Base-by-base conservation (phyloP, 2,797 vertebrate species). In the Buphagus erythrorhynchus region DNA sequence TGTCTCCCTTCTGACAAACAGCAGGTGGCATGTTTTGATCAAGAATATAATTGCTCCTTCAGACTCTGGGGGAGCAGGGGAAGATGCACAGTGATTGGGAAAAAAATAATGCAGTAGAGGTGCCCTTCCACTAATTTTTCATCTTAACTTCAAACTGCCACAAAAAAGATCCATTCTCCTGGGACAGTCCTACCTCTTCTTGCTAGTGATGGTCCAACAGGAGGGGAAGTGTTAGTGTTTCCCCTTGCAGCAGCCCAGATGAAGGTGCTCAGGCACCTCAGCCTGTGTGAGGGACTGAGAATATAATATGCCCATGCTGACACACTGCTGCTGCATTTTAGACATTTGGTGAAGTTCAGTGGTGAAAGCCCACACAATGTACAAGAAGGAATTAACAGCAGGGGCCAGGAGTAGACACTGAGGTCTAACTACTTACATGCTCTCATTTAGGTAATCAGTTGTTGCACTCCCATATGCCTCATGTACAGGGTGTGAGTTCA, bases 21-120 rank as follows among this genome's bases (percentile, higher is more conserved):
- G 95, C 58, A 93, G 95, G 86, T 87, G 95, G 92, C 95, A 94
- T 13, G 25, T 95, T 93, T 67, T 65, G 88, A 92, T 89, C 86
- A 85, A n/a, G 49, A 85, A 95, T 85, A 6, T 29, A 76, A 38
- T 48, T 43, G 15, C 17, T 92, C 25, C 40, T 16, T 58, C 36
- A 43, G 55, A 16, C 25, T 59, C n/a, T 16, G 35, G 14, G 4
- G 16, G 4, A 5, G 4, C 16, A 46, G 9, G 7, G 18, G 20
- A 71, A 76, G 38, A n/a, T 40, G 25, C 38, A 36, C 8, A 20
- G 38, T 33, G 19, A 33, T 0, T 54, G 42, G 42, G 31, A 43
- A 18, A 74, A 81, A 57, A 90, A 42, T 1, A 49, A 62, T 21
- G 35, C n/a, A 28, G n/a, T 33, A 46, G 35, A 72, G 42, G 75